These are phyloP conservation scores for Cryptophagus acutangulus DNA, from an alignment of 2,888 invertebrate genomes.

Conservation along the genomic window DNA sequence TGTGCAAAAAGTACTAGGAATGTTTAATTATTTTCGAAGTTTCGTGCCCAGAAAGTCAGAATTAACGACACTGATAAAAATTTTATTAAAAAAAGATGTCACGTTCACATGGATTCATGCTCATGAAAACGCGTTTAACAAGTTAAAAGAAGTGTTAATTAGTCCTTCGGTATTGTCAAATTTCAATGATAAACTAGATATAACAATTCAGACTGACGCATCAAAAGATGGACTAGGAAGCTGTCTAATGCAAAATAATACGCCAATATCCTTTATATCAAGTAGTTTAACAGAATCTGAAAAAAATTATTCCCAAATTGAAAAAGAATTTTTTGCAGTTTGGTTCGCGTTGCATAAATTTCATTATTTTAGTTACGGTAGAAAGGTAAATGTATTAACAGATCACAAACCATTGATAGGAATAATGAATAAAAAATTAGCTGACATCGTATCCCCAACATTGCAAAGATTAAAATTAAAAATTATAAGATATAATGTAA, in stretches of 20 bases:
- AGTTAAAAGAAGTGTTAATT: neutral
- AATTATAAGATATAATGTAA: neutral
- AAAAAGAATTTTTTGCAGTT: conserved; percentile 11
- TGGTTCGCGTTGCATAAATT: neutral
- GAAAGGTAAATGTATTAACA: conserved; percentile 1
- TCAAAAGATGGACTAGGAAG: conserved; percentile 6
- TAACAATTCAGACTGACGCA: conserved; percentile 11
- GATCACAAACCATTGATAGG: conserved; percentile 11
- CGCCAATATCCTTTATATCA: conserved; percentile 10
- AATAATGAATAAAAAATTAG: conserved; percentile 8
- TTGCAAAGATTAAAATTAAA: conserved; percentile 6
- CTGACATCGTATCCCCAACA: conserved; percentile 5
- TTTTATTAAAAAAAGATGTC: conserved; percentile 16
- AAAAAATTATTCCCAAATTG: conserved; percentile 11
- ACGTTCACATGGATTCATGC: conserved; percentile 9
- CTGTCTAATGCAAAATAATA: conserved; percentile 12
- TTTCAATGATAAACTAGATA: conserved; percentile 8
- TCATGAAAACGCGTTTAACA: neutral
- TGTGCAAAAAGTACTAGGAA: conserved; percentile 17
- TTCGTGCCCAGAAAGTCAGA: conserved; percentile 17
- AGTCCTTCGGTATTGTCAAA: conserved; percentile 9
- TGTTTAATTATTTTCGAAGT: conserved; percentile 16
- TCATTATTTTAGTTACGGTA: neutral
- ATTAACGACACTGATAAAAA: conserved; percentile 11
- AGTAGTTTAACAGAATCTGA: conserved; percentile 7